These are phyloP conservation scores for Ageneiosus marmoratus DNA, from an alignment of 2,113 vertebrate species.

Conservation along the genomic window DNA sequence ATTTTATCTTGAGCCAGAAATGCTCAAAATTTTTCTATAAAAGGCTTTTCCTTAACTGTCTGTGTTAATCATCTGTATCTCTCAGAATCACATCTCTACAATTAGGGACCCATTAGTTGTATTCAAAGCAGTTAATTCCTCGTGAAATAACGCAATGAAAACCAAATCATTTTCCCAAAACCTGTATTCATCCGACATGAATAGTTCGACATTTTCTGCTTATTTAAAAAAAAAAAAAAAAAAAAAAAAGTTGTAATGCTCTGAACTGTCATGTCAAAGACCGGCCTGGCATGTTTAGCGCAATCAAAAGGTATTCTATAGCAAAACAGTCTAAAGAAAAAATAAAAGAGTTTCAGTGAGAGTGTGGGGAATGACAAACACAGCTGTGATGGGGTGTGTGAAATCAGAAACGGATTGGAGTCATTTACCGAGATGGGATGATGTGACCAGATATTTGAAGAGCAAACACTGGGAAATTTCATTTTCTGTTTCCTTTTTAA, in stretches of 20 bases:
- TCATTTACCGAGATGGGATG: neutral
- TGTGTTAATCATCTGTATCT: conserved; percentile 4
- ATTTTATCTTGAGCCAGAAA: neutral
- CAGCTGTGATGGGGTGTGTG: neutral
- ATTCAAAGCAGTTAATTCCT: conserved; percentile 40
- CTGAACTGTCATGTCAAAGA: conserved; percentile 38
- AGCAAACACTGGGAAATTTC: neutral
- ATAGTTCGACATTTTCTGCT: conserved; percentile 18
- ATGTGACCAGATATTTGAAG: conserved; percentile 3
- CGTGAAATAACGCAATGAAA: conserved; percentile 30
- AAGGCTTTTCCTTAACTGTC: conserved; percentile 8
- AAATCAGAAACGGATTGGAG: neutral
- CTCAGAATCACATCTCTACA: conserved; percentile 25
- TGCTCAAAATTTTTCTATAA: neutral
- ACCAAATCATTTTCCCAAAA: conserved; percentile 26
- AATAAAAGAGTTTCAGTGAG: neutral
- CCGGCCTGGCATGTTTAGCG: conserved; percentile 27
- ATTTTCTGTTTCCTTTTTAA: neutral
- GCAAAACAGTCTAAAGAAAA: conserved; percentile 25
- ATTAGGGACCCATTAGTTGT: conserved; percentile 29
- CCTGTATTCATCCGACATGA: conserved; percentile 40
- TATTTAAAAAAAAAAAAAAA: neutral
- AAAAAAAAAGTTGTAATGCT: conserved; percentile 23
- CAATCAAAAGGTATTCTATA: conserved; percentile 35
- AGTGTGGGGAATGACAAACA: conserved; percentile 12